Conservation (phyloP, 2,113 vertebrate species). For the Pangasianodon gigas region DNA sequence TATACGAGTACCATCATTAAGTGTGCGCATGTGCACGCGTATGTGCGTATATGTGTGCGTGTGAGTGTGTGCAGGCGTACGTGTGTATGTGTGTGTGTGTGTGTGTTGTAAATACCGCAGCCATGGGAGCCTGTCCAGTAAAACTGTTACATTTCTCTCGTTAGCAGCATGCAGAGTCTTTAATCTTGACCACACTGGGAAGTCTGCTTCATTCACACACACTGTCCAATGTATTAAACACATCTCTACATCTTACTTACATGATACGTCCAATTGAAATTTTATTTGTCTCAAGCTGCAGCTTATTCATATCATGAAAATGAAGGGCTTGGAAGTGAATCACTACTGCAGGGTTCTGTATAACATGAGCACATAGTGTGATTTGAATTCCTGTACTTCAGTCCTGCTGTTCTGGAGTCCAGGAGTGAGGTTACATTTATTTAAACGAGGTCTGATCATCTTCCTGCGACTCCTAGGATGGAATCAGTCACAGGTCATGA, state of each 20-base stretch:
- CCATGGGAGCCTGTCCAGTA: conserved; percentile 70
- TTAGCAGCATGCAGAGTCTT: conserved; percentile 48
- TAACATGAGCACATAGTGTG: background rate
- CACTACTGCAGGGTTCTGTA: background rate
- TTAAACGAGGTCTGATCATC: background rate
- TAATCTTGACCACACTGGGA: conserved; percentile 42
- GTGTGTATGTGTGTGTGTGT: conserved; percentile 14
- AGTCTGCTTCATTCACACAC: background rate
- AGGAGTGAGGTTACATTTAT: background rate
- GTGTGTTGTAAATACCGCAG: conserved; percentile 70
- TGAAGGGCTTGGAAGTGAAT: background rate
- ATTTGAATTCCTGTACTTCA: background rate
- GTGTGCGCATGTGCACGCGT: background rate
- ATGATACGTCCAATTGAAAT: background rate
- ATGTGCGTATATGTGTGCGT: background rate
- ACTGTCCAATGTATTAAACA: background rate
- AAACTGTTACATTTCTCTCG: conserved; percentile 72
- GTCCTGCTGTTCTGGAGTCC: background rate
- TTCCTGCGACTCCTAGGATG: background rate
- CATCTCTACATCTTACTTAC: background rate
- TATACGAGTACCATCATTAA: background rate
- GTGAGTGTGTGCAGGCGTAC: conserved; percentile 43
- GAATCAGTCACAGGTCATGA: background rate
- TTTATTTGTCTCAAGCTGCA: background rate
- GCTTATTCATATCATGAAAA: background rate